Base-by-base conservation (phyloP, 1,140 invertebrate species). In the Sitobion miscanthi region DNA sequence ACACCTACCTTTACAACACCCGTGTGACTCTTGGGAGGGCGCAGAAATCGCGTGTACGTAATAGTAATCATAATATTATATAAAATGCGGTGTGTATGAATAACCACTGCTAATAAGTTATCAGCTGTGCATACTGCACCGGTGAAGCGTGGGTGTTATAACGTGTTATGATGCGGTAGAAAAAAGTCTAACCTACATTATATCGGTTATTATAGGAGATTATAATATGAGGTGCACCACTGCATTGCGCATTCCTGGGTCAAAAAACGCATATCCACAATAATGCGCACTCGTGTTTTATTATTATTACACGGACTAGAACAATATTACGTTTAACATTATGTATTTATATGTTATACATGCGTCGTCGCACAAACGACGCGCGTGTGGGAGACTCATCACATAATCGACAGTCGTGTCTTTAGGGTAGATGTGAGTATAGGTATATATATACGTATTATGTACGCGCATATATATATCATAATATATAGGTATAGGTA, bases 351-450 rank as follows among this genome's bases (percentile, higher is more conserved):
- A 30, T 77, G n/a, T 77, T 77, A n/a, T 42, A 83, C 35, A 38
- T 23, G 6, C 35, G 38, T 69, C 35, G 38, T 69, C 90, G 21
- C 45, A 91, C 30, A 17, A 45, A 9, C 7, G 9, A n/a, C 25
- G 57, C 25, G 89, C 6, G 90, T 91, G 91, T 83, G 91, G 69
- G 91, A 83, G 69, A 83, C 47, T 83, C 77, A 23, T 82, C 91
- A n/a, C 62, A 38, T 89, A 57, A 89, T 82, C 91, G 77, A 35
- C 47, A 92, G 77, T 82, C 42, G 77, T 92, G 47, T 92, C 91
- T 92, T 92, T 85, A 85, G 91, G 69, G 90, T 11, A 77, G 21
- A 89, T 45, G 21, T 30, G 45, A 20, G 14, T 52, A 5, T 20
- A 20, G 17, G 20, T 62, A 69, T 25, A 38, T 23, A 35, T 9